Evolutionary conservation across 2,113 vertebrate species (phyloP), one percentile per base, ranked within the genome.

Genomic region (Limanda limanda): DNA sequence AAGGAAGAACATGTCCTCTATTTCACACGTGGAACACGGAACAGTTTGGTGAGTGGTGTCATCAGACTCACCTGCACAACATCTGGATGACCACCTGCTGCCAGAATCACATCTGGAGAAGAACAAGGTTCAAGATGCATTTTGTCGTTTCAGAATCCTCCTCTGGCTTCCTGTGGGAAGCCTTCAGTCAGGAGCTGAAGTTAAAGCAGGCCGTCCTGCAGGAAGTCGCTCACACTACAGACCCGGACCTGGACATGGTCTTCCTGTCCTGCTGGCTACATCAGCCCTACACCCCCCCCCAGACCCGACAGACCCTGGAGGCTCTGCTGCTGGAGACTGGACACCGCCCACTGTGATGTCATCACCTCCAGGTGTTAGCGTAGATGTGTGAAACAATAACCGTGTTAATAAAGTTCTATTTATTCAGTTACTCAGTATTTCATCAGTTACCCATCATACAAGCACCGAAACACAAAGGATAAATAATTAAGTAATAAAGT

Each of bases 261-360:
- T 96, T 94, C 89, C 87, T 99, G 70, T 97, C 97, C 0, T 96
- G 95, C 0, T 98, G 98, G 98, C 88, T 98, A 17, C 95, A 99
- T 83, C 96, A 99, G 92, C 97, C 97, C 2, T 97, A 96, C 37
- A 82, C 96, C 60, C 94, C 95, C 1, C 86, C 92, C 1, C 76
- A 78, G 65, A 91, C 84, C 87, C 93, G 87, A 72, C 88, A 97
- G 18, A 90, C 92, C 0, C 92, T 98, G 1, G 97, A 99, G 85
- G 92, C 95, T 63, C 93, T 99, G 94, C 94, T 99, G 76, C 91
- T 98, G 45, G 97, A 99, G 90, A 98, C 97, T 0, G 97, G 96
- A 25, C 96, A 97, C 68, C 95, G 96, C 11, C 51, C 82, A 0
- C 88, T 96, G 14, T 97, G 92, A 88, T 2, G 13, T 35, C 6